These are phyloP conservation scores for Cantharis flavilabris DNA, from an alignment of 2,888 invertebrate species.

Conservation along the genomic window DNA sequence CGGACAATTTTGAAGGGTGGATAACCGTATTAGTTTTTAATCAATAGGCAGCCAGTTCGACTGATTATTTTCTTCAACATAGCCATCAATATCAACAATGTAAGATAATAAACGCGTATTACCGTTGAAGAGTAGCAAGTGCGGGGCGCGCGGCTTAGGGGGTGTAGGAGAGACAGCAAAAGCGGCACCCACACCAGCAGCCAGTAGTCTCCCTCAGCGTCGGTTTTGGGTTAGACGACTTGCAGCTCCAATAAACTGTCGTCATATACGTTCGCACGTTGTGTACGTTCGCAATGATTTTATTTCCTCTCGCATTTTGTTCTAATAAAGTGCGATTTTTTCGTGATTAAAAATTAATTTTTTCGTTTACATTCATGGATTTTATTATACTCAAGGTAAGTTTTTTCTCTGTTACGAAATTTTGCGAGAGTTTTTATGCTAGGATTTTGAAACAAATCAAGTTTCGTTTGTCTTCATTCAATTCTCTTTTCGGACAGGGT, in stretches of 20 bases:
- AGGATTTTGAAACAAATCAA: slow-evolving; percentile 38
- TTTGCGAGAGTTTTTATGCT: slow-evolving; percentile 27
- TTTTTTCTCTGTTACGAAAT: slow-evolving; percentile 5
- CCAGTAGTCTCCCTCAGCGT: slow-evolving; percentile 29
- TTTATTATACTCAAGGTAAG: slow-evolving; percentile 43
- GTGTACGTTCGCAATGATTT: slow-evolving; percentile 20
- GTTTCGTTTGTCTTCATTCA: slow-evolving; percentile 35
- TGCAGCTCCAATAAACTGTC: slow-evolving; percentile 5
- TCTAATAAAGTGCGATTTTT: slow-evolving; percentile 6
- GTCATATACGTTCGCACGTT: slow-evolving; percentile 11
- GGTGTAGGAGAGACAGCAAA: slow-evolving; percentile 32
- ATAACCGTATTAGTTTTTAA: neutral
- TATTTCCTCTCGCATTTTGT: slow-evolving; percentile 4
- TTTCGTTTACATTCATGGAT: slow-evolving; percentile 37
- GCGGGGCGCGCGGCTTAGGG: slow-evolving; percentile 31
- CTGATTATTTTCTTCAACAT: slow-evolving; percentile 18
- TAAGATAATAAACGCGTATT: slow-evolving; percentile 41
- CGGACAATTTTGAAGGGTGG: neutral
- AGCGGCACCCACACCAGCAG: slow-evolving; percentile 25
- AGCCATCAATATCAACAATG: slow-evolving; percentile 37
- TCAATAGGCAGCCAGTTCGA: neutral
- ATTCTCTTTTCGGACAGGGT: slow-evolving; percentile 33
- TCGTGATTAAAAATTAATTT: slow-evolving; percentile 6
- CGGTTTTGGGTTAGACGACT: slow-evolving; percentile 13
- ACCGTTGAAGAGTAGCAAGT: slow-evolving; percentile 30